Percentiles rank a stretch among this genome's conserved stretches.
Evolutionary conservation across 2,888 invertebrate species (phyloP).

Genomic region (Nebria salina): DNA sequence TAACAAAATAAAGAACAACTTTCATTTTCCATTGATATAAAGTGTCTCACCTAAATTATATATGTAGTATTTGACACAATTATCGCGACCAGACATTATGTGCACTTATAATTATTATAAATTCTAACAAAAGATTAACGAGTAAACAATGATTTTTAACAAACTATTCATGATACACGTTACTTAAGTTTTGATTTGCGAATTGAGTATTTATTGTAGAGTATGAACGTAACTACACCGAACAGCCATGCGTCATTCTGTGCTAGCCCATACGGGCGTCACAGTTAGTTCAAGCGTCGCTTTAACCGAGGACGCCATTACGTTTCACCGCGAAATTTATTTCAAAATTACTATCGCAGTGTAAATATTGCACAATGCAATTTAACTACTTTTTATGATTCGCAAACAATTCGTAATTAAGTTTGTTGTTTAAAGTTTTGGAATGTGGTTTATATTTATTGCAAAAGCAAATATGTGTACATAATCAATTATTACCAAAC

Average conservation of each 20-base stretch:
- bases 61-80: slow-evolving; percentile 21
- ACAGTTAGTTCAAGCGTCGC: background rate
- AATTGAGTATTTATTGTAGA: background rate
- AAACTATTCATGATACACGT: background rate
- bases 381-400: too few relatives aligned
- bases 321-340: background rate
- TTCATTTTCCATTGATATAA: background rate
- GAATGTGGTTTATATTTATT: too few relatives aligned
- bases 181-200: background rate
- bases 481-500: too few relatives aligned
- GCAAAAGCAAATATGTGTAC: too few relatives aligned
- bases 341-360: background rate
- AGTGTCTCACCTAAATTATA: slow-evolving; percentile 35
- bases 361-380: too few relatives aligned
- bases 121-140: background rate
- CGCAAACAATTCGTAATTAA: too few relatives aligned
- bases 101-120: slow-evolving; percentile 18
- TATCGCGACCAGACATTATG: slow-evolving; percentile 35
- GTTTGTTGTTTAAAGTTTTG: too few relatives aligned
- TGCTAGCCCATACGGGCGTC: background rate
- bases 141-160: background rate
- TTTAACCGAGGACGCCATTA: background rate
- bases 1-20: too few relatives aligned
- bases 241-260: slow-evolving; percentile 10
- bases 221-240: background rate